These are phyloP conservation scores for Macrotus californicus DNA, from an alignment of 2,113 vertebrate genomes.

Conservation along the genomic window DNA sequence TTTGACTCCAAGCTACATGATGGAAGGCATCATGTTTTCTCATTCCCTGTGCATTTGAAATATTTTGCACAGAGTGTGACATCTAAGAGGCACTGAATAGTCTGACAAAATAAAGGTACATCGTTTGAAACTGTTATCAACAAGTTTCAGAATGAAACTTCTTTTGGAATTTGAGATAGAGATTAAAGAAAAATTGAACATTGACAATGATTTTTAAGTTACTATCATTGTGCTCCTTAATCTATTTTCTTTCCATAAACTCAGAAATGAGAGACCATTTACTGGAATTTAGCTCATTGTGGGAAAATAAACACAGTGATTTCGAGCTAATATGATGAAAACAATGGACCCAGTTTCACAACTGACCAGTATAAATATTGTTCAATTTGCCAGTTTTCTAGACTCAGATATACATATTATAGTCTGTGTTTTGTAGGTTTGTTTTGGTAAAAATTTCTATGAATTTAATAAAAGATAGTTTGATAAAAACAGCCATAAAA, in stretches of 20 bases:
- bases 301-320: background rate
- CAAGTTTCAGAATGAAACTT: background rate
- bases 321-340: background rate
- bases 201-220: background rate
- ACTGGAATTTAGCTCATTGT: background rate
- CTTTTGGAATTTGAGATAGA: background rate
- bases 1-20: background rate
- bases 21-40: background rate
- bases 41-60: background rate
- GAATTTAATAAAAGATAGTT: background rate
- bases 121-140: background rate
- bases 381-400: background rate
- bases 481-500: background rate
- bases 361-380: background rate
- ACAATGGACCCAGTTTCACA: background rate
- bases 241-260: background rate
- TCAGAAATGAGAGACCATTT: background rate
- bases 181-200: background rate
- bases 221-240: background rate
- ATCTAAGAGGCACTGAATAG: background rate
- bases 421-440: background rate
- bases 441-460: background rate
- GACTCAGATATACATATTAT: background rate
- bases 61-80: background rate
- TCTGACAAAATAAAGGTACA: background rate